phyloP scores from a whole-genome alignment of 1,140 invertebrate species.

The Lanistes nyassanus region DNA sequence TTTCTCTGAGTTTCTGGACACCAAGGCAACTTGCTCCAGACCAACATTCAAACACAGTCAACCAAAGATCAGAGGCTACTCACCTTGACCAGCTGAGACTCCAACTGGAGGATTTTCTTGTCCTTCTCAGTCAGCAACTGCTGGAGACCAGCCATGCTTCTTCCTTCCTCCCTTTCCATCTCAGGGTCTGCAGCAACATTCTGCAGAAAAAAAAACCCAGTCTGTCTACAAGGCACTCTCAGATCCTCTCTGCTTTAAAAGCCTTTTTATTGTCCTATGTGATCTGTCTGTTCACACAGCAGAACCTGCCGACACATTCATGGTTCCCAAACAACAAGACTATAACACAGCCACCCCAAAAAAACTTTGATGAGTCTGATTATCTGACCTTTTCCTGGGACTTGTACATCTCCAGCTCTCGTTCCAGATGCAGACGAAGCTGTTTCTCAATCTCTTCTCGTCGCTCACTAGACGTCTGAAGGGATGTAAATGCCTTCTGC shows the following conservation, averaged over 20 bases:
- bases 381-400: constrained; percentile 39
- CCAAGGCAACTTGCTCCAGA: no score
- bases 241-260: no score
- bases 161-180: constrained; percentile 29
- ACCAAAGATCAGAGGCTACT: not conserved
- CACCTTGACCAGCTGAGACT: constrained; percentile 48
- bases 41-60: no score
- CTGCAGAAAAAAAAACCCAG: not conserved
- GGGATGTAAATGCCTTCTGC: constrained; percentile 83
- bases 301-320: no score
- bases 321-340: no score
- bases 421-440: constrained; percentile 81
- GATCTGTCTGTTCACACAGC: no score
- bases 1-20: no score
- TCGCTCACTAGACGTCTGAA: constrained; percentile 85
- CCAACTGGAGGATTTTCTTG: constrained; percentile 49
- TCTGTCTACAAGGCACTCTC: not conserved
- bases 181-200: not conserved
- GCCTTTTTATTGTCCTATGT: no score
- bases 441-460: constrained; percentile 82
- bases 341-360: no score
- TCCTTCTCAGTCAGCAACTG: constrained; percentile 50
- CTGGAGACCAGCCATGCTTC: constrained; percentile 38
- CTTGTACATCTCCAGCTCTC: constrained; percentile 76
- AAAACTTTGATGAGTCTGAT: no score